Percentiles rank a stretch among this genome's conserved stretches.
Evolutionary conservation across 23 tunicate species (phyloP).

Genomic region (Trididemnum miniatum): DNA sequence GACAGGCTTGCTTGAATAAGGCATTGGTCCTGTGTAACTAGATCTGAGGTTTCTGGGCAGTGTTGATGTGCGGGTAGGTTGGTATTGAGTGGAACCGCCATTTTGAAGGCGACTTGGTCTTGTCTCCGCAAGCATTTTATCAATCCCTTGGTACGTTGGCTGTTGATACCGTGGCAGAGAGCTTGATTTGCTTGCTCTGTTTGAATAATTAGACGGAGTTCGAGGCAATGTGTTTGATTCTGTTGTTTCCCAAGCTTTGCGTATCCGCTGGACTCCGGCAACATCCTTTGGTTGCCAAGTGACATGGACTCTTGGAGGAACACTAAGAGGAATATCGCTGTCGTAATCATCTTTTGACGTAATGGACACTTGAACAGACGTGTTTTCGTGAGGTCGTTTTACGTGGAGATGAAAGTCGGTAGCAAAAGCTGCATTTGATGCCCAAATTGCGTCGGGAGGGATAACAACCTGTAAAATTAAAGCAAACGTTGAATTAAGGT

Average conservation of each 20-base stretch:
- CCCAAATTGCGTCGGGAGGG: constrained; percentile 85
- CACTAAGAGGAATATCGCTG: constrained; percentile 84
- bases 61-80: neutral
- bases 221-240: constrained; percentile 52
- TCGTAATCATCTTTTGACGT: constrained; percentile 85
- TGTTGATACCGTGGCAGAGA: constrained; percentile 68
- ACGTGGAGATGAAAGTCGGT: constrained; percentile 70
- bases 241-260: constrained; percentile 77
- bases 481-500: too few species aligned
- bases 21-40: constrained; percentile 9
- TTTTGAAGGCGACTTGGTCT: neutral
- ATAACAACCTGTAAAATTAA: constrained; percentile 64
- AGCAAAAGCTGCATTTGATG: constrained; percentile 70
- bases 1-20: constrained; percentile 3
- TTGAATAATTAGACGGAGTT: neutral
- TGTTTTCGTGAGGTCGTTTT: constrained; percentile 39
- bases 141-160: constrained; percentile 45
- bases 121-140: constrained; percentile 31
- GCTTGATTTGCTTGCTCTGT: constrained; percentile 39
- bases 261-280: constrained; percentile 79
- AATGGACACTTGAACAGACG: constrained; percentile 49
- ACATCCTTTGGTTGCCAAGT: constrained; percentile 83
- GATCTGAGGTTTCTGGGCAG: neutral
- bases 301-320: constrained; percentile 66
- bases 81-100: neutral